Base-by-base conservation (phyloP, 2,888 invertebrate genomes). In the Blastobasis lacticolella region DNA sequence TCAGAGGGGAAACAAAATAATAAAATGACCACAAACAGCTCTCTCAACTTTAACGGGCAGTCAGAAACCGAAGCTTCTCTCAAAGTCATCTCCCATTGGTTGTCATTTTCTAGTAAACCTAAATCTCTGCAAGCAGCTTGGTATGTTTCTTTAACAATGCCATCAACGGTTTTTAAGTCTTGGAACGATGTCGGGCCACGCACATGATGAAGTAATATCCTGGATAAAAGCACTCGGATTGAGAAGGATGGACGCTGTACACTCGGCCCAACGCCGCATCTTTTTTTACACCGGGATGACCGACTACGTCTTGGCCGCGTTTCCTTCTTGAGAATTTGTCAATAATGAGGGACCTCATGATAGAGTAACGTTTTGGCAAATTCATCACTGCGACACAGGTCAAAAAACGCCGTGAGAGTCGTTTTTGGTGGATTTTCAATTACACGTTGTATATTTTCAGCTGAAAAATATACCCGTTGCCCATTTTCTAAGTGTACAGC, bases 31-130 rank as follows among this genome's bases (percentile, higher is more conserved):
- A 57, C 55, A 50, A 55, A 59, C 3, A 59, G 50, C 38, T 57
- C 53, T 54, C 54, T 55, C 40, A 59, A 9, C 43, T 57, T 54
- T 38, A 48, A 40, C 6, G 57, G 47, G 47, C 54, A 57, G 50
- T 49, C 49, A 37, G 56, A 55, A 46, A 54, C 49, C n/a, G 46
- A 56, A 37, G 58, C 60, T 45, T 57, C 60, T 51, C 52, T 46
- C 40, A 56, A 52, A 43, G 67, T 68, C 55, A 49, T 57, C 52
- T 55, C 55, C 58, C 60, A 63, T 44, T 60, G 62, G 36, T 50
- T 50, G 55, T 71, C 71, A 52, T 73, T 62, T 52, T 75, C 65
- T n/a, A 76, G 54, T 36, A 75, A 57, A n/a, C n/a, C n/a, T n/a
- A n/a, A n/a, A n/a, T n/a, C n/a, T n/a, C n/a, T n/a, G n/a, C n/a